Base-by-base conservation (phyloP, 2,888 invertebrate genomes). In the Noctua comes region DNA sequence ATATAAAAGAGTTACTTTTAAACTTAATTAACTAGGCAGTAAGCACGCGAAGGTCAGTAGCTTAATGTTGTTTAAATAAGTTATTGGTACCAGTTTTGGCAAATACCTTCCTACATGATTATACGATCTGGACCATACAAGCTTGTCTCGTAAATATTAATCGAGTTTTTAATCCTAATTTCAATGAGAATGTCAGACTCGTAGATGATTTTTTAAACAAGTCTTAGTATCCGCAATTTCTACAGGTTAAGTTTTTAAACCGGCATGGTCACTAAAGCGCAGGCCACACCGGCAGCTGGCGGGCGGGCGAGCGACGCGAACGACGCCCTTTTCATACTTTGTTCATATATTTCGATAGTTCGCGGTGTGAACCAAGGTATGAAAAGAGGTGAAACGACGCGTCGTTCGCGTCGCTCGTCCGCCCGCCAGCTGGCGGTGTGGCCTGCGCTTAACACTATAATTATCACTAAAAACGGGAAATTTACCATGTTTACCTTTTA, bases 61-160 rank as follows among this genome's bases (percentile, higher is more conserved):
- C 73, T 77, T 70, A 31, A 66, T 6, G 48, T 64, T 65, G 36
- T 79, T 68, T 62, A 68, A 72, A 79, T 84, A 72, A 74, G 71
- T 79, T 86, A 84, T 84, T 46, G 68, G 31, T 79, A 84, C 84
- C 75, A 73, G 84, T 84, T 84, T 84, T 21, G 51, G 16, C 57
- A 46, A 73, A 84, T 84, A 68, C 75, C 79, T 79, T 69, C 59
- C 54, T 76, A 79, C 59, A 76, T 74, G 16, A 73, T 46, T 76
- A 84, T 36, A 79, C 62, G 24, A 73, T 62, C 46, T 84, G 70
- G 80, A 84, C 66, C 64, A 70, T 73, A 73, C 65, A 70, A 54
- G 48, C 1, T 48, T 4, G 36, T 2, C 1, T 48, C 36, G 24
- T 40, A 18, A 51, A 48, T 27, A 31, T 73, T 36, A 18, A 71